Percentiles rank a stretch among this genome's conserved stretches.
Evolutionary conservation across 2,113 vertebrate species (phyloP).

Genomic region (Epinephelus moara): DNA sequence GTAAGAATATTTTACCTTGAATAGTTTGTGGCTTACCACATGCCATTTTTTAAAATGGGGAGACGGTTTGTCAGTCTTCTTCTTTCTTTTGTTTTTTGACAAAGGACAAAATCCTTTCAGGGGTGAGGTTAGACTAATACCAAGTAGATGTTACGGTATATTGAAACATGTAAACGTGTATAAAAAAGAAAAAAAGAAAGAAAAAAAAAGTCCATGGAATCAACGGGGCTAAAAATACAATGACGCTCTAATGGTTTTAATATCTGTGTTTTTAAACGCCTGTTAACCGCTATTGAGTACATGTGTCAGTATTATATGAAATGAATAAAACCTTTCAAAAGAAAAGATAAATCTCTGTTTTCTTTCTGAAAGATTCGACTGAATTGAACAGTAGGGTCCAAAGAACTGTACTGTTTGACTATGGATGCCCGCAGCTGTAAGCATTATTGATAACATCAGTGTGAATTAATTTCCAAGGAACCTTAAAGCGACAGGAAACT

Average conservation of each 20-base stretch:
- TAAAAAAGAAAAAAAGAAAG: constrained; percentile 1
- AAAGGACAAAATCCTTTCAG: constrained; percentile 72
- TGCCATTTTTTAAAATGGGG: constrained; percentile 71
- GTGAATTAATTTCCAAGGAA: constrained; percentile 30
- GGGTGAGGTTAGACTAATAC: constrained; percentile 79
- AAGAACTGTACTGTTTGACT: background rate
- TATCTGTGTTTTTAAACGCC: constrained; percentile 89
- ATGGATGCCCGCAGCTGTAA: background rate
- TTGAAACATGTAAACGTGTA: constrained; percentile 84
- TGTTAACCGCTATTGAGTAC: constrained; percentile 88
- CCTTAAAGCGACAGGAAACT: constrained; percentile 10
- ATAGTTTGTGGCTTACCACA: constrained; percentile 76
- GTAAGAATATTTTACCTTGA: constrained; percentile 65
- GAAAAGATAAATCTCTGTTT: constrained; percentile 38
- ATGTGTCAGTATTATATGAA: constrained; percentile 89
- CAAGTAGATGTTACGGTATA: constrained; percentile 85
- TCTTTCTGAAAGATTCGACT: background rate
- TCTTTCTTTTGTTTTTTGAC: constrained; percentile 59
- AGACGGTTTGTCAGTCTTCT: constrained; percentile 69
- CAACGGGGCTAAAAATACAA: constrained; percentile 77
- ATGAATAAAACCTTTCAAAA: constrained; percentile 87
- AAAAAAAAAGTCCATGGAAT: constrained; percentile 74
- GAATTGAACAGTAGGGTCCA: background rate
- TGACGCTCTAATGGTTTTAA: constrained; percentile 84
- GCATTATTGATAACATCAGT: background rate